phyloP scores from a whole-genome alignment of 2,797 vertebrate species.

The Cryptoprocta ferox region DNA sequence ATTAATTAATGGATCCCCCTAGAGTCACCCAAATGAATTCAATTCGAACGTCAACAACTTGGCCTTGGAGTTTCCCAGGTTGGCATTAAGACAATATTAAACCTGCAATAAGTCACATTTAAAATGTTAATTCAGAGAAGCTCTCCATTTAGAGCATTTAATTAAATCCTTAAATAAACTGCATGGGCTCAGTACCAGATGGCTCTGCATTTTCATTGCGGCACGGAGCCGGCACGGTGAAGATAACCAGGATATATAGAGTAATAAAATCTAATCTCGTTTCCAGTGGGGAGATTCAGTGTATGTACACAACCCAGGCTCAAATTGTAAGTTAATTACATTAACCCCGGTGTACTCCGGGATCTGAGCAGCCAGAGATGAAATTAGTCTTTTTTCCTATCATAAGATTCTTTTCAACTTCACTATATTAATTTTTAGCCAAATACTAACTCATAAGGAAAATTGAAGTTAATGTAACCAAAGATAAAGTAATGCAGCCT shows the following conservation, averaged over 20 bases:
- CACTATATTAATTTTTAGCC: conserved; percentile 91
- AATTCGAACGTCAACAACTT: conserved; percentile 90
- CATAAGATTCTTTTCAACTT: conserved; percentile 89
- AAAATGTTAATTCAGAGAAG: conserved; percentile 92
- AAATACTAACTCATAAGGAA: conserved; percentile 90
- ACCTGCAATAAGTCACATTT: conserved; percentile 92
- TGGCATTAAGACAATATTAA: conserved; percentile 90
- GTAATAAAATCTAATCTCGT: conserved; percentile 91
- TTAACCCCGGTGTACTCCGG: conserved; percentile 87
- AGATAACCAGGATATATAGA: conserved; percentile 90
- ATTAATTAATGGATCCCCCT: conserved; percentile 91
- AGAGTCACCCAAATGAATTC: conserved; percentile 90
- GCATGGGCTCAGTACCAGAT: conserved; percentile 89
- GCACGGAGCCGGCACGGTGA: conserved; percentile 85
- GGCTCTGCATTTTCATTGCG: conserved; percentile 87
- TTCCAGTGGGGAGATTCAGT: conserved; percentile 88
- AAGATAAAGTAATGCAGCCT: conserved; percentile 88
- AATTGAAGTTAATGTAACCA: conserved; percentile 89
- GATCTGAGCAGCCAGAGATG: conserved; percentile 88
- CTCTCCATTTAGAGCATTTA: conserved; percentile 92
- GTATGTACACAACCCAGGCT: conserved; percentile 89
- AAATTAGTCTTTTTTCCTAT: conserved; percentile 88
- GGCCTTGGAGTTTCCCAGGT: conserved; percentile 89
- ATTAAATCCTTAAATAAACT: conserved; percentile 95
- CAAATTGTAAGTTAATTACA: conserved; percentile 89